Evolutionary conservation across 2,113 vertebrate species (phyloP).

Genomic region (Stigmatopora nigra): DNA sequence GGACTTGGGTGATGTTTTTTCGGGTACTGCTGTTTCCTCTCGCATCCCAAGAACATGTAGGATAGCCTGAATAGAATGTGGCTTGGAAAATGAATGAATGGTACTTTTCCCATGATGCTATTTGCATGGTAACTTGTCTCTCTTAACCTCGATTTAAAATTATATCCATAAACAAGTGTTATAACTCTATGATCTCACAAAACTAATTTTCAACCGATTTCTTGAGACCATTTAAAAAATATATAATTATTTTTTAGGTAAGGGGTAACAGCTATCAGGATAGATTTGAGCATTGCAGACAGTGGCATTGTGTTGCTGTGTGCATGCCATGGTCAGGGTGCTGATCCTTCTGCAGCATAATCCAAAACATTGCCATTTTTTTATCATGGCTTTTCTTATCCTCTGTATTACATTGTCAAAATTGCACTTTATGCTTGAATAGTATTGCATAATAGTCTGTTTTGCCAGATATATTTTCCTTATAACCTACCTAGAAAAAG

Average conservation of each 20-base stretch:
- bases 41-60: no score
- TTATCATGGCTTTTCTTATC: slow-evolving; percentile 13
- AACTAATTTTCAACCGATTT: slow-evolving; percentile 3
- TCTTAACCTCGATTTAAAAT: slow-evolving; percentile 1
- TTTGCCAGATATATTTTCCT: slow-evolving; percentile 34
- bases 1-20: no score
- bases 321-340: not conserved
- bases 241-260: slow-evolving; percentile 13
- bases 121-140: not conserved
- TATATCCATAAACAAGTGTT: slow-evolving; percentile 11
- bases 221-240: not conserved
- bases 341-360: slow-evolving; percentile 16
- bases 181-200: slow-evolving; percentile 1
- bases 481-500: slow-evolving; percentile 18
- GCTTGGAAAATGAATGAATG: no score
- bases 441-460: slow-evolving; percentile 27
- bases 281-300: slow-evolving; percentile 11
- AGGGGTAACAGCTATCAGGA: slow-evolving; percentile 14
- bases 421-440: slow-evolving; percentile 14
- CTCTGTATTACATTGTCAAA: slow-evolving; percentile 22
- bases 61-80: no score
- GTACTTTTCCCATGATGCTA: not conserved
- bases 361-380: slow-evolving; percentile 18
- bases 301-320: slow-evolving; percentile 10
- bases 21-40: no score